Conservation (phyloP, 2,113 vertebrate genomes). For the Melanocharis versteri region DNA sequence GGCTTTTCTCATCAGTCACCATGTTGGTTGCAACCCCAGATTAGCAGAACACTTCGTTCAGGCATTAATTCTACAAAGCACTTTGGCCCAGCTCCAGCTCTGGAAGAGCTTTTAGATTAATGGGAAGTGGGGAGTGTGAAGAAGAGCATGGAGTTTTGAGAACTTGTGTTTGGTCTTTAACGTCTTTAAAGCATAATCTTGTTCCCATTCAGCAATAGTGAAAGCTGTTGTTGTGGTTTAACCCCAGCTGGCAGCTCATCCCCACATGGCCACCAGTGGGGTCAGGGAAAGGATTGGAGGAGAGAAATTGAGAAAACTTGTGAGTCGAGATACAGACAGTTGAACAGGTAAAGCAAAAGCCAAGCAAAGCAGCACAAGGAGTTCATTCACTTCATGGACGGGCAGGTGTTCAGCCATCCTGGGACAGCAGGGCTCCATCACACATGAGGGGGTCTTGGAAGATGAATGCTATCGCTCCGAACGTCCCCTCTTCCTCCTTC, state of each 20-base stretch:
- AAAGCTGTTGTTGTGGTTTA: neutral
- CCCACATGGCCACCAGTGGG: neutral
- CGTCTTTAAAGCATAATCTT: neutral
- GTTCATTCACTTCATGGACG: neutral
- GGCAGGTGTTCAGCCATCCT: neutral
- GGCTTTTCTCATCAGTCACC: neutral
- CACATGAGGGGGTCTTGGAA: fast-evolving
- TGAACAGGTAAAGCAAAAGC: neutral
- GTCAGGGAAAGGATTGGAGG: neutral
- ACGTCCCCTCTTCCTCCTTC: neutral
- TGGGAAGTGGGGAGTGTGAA: neutral
- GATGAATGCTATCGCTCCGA: fast-evolving
- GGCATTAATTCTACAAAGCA: neutral
- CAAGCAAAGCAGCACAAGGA: neutral
- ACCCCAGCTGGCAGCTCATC: neutral
- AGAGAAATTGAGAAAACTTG: neutral
- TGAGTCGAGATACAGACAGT: neutral
- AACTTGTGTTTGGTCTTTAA: neutral
- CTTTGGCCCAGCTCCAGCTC: neutral
- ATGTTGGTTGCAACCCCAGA: neutral
- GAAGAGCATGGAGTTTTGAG: neutral
- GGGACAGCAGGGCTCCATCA: neutral
- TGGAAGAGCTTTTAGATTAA: neutral
- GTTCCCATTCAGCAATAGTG: neutral
- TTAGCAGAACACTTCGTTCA: slow-evolving; percentile 18